These are phyloP conservation scores for Agrotis ipsilon DNA, from an alignment of 2,888 invertebrate genomes.

Conservation along the genomic window DNA sequence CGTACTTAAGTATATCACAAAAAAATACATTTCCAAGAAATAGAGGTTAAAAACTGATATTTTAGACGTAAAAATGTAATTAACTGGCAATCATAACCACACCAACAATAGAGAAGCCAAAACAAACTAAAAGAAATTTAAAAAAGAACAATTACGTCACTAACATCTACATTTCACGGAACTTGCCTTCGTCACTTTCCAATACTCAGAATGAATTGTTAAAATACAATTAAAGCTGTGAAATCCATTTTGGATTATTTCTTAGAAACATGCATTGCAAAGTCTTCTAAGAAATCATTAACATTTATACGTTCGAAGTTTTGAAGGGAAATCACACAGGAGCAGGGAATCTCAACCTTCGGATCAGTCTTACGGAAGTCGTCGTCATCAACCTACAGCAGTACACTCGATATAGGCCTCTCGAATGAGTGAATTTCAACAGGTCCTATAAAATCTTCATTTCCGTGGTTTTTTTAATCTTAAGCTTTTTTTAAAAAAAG, in stretches of 20 bases:
- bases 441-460: too few relatives aligned
- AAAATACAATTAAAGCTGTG: constrained; percentile 10
- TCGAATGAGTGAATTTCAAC: too few relatives aligned
- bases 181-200: constrained; percentile 18
- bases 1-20: too few relatives aligned
- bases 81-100: background rate
- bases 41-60: background rate
- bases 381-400: too few relatives aligned
- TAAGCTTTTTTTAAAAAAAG: too few relatives aligned
- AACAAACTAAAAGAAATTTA: background rate
- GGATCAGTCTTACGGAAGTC: background rate
- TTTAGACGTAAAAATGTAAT: too few relatives aligned
- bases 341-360: background rate
- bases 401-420: too few relatives aligned
- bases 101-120: background rate
- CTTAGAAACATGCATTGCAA: constrained; percentile 8
- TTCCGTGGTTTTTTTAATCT: too few relatives aligned
- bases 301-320: background rate
- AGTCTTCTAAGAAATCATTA: constrained; percentile 11
- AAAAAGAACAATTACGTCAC: constrained; percentile 10
- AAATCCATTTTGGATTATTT: constrained; percentile 49
- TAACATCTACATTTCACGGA: constrained; percentile 34
- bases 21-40: too few relatives aligned
- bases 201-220: constrained; percentile 10
- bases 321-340: background rate